Percentiles rank a stretch among this genome's conserved stretches.
phyloP scores from a whole-genome alignment of 1,140 invertebrate species.

The Leptinotarsa lineolata region DNA sequence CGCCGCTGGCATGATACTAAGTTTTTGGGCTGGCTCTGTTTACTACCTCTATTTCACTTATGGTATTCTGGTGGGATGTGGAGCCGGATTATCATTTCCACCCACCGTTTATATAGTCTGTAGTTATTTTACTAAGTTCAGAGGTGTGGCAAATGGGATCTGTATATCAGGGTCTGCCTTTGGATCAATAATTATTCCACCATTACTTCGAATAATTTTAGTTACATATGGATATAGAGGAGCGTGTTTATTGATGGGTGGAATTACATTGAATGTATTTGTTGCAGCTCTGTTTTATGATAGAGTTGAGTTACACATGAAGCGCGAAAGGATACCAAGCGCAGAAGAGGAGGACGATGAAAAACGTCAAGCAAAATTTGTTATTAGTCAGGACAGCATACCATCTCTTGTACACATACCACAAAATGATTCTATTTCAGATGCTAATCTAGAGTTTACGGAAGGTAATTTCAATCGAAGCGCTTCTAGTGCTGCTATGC shows the following conservation, averaged over 20 bases:
- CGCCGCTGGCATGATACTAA: constrained; percentile 82
- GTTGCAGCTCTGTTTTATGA: constrained; percentile 82
- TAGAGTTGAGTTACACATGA: constrained; percentile 79
- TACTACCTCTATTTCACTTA: constrained; percentile 79
- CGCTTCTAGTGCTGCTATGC: constrained; percentile 62
- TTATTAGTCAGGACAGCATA: constrained; percentile 51
- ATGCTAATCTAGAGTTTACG: constrained; percentile 42
- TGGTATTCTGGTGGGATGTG: constrained; percentile 78
- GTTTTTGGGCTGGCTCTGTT: constrained; percentile 79
- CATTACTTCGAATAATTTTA: constrained; percentile 71
- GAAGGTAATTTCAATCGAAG: constrained; percentile 54
- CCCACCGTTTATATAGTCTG: constrained; percentile 91
- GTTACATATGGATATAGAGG: constrained; percentile 77
- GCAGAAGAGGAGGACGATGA: constrained; percentile 49
- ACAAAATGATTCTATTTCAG: constrained; percentile 49
- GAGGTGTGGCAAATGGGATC: constrained; percentile 85
- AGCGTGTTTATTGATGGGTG: constrained; percentile 80
- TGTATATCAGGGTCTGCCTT: constrained; percentile 88
- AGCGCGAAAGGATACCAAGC: constrained; percentile 64
- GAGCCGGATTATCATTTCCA: constrained; percentile 79
- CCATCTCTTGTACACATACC: constrained; percentile 45
- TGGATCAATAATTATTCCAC: constrained; percentile 80
- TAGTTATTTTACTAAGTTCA: constrained; percentile 79
- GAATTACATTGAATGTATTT: constrained; percentile 80
- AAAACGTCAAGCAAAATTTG: constrained; percentile 44